Conservation (phyloP, 2,113 vertebrate species). For the Willisornis vidua region DNA sequence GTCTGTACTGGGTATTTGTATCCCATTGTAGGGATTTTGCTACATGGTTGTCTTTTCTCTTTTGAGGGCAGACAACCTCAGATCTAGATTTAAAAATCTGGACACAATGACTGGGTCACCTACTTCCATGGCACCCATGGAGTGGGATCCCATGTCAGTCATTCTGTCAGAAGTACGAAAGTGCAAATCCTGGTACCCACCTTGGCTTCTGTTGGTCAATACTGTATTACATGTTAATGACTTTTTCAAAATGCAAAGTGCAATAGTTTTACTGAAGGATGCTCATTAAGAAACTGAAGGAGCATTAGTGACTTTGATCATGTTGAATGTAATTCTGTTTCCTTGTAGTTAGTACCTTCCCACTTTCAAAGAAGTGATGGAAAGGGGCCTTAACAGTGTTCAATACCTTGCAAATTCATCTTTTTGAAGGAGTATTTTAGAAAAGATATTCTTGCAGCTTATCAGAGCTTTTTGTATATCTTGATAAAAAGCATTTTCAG, state of each 20-base stretch:
- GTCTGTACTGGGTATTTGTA: neutral
- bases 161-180: neutral
- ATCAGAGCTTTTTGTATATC: neutral
- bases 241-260: neutral
- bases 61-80: neutral
- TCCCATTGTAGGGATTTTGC: neutral
- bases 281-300: neutral
- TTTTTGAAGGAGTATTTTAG: neutral
- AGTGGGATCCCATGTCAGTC: neutral
- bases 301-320: neutral
- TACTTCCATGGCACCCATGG: fast-evolving
- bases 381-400: neutral
- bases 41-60: neutral
- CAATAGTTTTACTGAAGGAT: neutral
- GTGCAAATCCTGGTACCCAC: neutral
- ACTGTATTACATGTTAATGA: fast-evolving
- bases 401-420: neutral
- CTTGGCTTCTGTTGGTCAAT: neutral
- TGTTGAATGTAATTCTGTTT: neutral
- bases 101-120: neutral
- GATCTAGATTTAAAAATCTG: fast-evolving
- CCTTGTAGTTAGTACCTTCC: neutral
- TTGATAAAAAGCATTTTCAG: neutral
- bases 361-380: neutral
- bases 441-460: neutral